Evolutionary conservation across 2,888 invertebrate genomes (phyloP).

Genomic region (Kryphioiulus occultus): DNA sequence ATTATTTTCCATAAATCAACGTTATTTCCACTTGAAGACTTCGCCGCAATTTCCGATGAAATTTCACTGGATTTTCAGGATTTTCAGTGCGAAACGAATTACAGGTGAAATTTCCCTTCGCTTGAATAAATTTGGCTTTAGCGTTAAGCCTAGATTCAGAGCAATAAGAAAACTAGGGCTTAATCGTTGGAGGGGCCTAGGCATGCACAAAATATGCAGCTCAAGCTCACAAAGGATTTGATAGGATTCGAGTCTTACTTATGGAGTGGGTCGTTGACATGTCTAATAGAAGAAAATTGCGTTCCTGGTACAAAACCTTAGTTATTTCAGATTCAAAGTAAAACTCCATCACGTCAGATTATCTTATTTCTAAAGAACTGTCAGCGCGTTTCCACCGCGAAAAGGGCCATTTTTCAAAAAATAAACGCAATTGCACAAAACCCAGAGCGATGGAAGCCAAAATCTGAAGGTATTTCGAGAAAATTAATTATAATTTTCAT

Average conservation of each 20-base stretch:
- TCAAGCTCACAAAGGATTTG: slow-evolving; percentile 11
- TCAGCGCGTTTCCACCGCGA: background rate
- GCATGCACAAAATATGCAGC: background rate
- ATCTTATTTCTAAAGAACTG: slow-evolving; percentile 31
- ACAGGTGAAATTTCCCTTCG: background rate
- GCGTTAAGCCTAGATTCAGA: background rate
- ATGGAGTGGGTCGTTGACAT: slow-evolving; percentile 22
- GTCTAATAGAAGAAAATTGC: slow-evolving; percentile 9
- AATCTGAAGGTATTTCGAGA: background rate
- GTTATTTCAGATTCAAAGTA: background rate
- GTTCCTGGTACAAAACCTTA: background rate
- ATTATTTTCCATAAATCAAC: too few relatives aligned
- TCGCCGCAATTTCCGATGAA: background rate
- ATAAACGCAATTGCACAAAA: background rate
- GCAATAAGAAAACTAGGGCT: slow-evolving; percentile 9
- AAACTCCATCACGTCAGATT: slow-evolving; percentile 31
- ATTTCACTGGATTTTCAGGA: background rate
- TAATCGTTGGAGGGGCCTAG: background rate
- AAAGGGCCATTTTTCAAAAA: background rate
- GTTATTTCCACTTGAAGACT: background rate
- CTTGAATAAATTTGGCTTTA: background rate
- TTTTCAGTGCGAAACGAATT: background rate
- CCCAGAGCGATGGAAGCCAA: background rate
- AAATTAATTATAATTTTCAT: background rate
- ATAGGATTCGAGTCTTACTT: slow-evolving; percentile 19